Evolutionary conservation across 2,888 invertebrate genomes (phyloP).

Genomic region (Drosophila phalerata): DNA sequence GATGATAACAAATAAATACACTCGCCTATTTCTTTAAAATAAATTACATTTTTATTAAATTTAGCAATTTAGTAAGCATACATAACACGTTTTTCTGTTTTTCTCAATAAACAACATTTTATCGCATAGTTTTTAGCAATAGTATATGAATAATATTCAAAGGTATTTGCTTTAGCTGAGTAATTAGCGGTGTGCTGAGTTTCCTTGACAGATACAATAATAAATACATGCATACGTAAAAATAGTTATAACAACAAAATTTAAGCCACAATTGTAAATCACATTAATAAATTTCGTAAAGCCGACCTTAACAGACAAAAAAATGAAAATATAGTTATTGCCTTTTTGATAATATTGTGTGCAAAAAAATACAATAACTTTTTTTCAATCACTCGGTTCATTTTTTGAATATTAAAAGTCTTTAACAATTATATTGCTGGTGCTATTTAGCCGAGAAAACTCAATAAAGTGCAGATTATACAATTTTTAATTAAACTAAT

Average conservation of each 20-base stretch:
- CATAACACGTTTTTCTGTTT: constrained; percentile 33
- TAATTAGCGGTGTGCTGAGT: constrained; percentile 41
- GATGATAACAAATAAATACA: not conserved
- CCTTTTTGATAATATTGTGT: not conserved
- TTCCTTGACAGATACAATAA: constrained; percentile 45
- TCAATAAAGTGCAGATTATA: not conserved
- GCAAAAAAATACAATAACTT: constrained; percentile 1
- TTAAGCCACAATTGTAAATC: constrained; percentile 75
- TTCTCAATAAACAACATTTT: constrained; percentile 33
- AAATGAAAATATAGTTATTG: constrained; percentile 1
- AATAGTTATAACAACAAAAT: constrained; percentile 48
- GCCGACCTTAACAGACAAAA: constrained; percentile 12
- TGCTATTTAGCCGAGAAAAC: constrained; percentile 5
- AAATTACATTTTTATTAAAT: constrained; percentile 61
- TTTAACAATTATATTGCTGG: constrained; percentile 1
- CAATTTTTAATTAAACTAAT: constrained; percentile 1
- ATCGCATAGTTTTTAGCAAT: constrained; percentile 43
- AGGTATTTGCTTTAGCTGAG: constrained; percentile 33
- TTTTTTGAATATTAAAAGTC: constrained; percentile 3
- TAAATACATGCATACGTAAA: constrained; percentile 51
- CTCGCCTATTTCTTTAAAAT: constrained; percentile 27
- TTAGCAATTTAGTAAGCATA: constrained; percentile 73
- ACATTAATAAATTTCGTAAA: constrained; percentile 59
- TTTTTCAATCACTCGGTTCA: not conserved
- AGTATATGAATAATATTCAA: constrained; percentile 55